Base-by-base conservation (phyloP, 2,888 invertebrate species). In the Cataglyphis albicans region DNA sequence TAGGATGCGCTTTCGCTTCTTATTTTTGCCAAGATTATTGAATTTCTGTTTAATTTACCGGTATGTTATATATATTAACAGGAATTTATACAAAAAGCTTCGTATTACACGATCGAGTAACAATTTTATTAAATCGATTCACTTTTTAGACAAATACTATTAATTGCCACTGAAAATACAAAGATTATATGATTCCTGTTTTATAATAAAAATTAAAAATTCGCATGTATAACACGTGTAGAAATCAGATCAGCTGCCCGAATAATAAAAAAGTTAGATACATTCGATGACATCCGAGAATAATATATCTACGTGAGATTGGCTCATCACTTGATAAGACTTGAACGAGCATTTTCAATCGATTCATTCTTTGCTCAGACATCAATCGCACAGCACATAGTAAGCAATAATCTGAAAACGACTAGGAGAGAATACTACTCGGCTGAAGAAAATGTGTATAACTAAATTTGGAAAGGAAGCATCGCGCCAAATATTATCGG, bases 381-480 rank as follows among this genome's bases (percentile, higher is more conserved):
- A 9, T 32, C 74, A 67, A 10, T 55, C 63, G 64, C 48, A 76
- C 75, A 4, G 15, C 44, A 18, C 44, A 18, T n/a, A 48, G 6
- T 48, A 48, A 18, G n/a, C 2, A 1, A 52, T 52, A 52, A 52
- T 52, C 7, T 48, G 15, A 48, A 48, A 48, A 52, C 6, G 5
- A 48, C 18, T n/a, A 48, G 4, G 18, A n/a, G 18, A 52, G n/a
- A 52, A 52, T 0, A n/a, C 2, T 1, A 55, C 15, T 18, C 10
- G 9, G 18, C 1, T 25, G 18, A 25, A 3, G 44, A 12, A 32
- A 18, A 67, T 32, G 52, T 21, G 29, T 32, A 64, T 32, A 68
- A 64, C 73, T 80, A 81, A 81, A 74, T 73, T 68, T 70, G 25
- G 65, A 32, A 81, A 84, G 82, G 57, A 67, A 78, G 65, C 73